Evolutionary conservation across 2,113 vertebrate genomes (phyloP).

Genomic region (Brevimyrus niger): DNA sequence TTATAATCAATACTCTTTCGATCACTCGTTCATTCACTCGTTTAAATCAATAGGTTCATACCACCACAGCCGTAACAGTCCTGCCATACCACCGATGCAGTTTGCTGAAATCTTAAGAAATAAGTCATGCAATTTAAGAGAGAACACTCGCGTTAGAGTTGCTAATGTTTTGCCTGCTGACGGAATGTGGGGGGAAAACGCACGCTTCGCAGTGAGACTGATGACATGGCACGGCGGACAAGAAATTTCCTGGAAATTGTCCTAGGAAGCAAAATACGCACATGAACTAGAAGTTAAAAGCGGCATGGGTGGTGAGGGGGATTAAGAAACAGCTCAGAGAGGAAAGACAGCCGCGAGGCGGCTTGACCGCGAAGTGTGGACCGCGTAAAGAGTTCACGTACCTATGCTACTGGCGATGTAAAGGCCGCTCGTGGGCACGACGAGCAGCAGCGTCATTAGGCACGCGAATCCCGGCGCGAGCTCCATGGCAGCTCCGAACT

Average conservation of each 20-base stretch:
- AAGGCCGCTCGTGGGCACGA: conserved; percentile 69
- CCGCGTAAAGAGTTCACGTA: conserved; percentile 55
- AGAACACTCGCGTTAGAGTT: neutral
- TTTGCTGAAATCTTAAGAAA: neutral
- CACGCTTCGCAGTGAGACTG: conserved; percentile 27
- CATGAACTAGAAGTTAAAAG: conserved; percentile 12
- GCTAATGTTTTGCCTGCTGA: conserved; percentile 10
- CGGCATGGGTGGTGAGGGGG: neutral
- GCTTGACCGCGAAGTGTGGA: conserved; percentile 23
- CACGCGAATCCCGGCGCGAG: conserved; percentile 64
- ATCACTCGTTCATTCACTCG: conserved; percentile 49
- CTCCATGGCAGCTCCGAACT: conserved; percentile 78
- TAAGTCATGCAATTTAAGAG: neutral
- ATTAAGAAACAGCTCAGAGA: neutral
- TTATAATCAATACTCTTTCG: conserved; percentile 53
- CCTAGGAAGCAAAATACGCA: conserved; percentile 13
- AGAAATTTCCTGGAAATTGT: conserved; percentile 22
- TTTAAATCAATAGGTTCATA: conserved; percentile 49
- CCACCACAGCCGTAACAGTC: conserved; percentile 1
- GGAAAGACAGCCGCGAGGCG: neutral
- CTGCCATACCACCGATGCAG: neutral
- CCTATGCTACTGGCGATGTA: conserved; percentile 73
- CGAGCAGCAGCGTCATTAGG: conserved; percentile 63
- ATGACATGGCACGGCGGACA: conserved; percentile 33
- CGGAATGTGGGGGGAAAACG: conserved; percentile 17